phyloP scores from a whole-genome alignment of 2,888 invertebrate species.

The Drosophila aldrichi region DNA sequence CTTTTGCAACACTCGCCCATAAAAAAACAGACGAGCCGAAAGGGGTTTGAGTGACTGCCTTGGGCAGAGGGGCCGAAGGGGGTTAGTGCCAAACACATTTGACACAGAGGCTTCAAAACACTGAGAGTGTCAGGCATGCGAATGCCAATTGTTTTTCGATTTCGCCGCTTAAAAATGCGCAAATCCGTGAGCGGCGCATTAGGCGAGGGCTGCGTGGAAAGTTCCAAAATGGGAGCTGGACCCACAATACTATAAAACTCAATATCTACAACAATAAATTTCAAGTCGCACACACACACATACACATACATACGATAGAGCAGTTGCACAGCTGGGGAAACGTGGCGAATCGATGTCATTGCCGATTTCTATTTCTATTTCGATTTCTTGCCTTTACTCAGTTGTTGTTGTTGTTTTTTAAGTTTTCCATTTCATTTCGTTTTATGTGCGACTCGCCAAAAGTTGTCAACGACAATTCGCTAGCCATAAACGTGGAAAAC shows the following conservation, averaged over 20 bases:
- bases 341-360: constrained; percentile 73
- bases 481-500: constrained; percentile 62
- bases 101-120: constrained; percentile 64
- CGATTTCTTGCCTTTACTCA: constrained; percentile 11
- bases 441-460: constrained; percentile 70
- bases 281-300: constrained; percentile 41
- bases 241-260: constrained; percentile 77
- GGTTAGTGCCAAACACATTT: constrained; percentile 50
- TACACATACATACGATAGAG: constrained; percentile 45
- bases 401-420: constrained; percentile 49
- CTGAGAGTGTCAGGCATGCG: constrained; percentile 74
- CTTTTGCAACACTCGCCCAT: constrained; percentile 68
- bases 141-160: constrained; percentile 83
- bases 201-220: constrained; percentile 11
- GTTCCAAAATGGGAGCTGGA: constrained; percentile 8
- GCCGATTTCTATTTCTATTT: constrained; percentile 42
- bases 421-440: constrained; percentile 78
- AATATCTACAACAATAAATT: constrained; percentile 83
- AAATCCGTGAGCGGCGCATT: constrained; percentile 54
- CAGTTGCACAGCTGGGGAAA: constrained; percentile 58
- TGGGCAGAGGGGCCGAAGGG: neutral
- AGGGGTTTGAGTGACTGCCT: constrained; percentile 21
- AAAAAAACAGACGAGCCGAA: constrained; percentile 53
- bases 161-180: constrained; percentile 72
- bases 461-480: constrained; percentile 73